Conservation (phyloP, 2,888 invertebrate species). For the Hydraecia micacea region DNA sequence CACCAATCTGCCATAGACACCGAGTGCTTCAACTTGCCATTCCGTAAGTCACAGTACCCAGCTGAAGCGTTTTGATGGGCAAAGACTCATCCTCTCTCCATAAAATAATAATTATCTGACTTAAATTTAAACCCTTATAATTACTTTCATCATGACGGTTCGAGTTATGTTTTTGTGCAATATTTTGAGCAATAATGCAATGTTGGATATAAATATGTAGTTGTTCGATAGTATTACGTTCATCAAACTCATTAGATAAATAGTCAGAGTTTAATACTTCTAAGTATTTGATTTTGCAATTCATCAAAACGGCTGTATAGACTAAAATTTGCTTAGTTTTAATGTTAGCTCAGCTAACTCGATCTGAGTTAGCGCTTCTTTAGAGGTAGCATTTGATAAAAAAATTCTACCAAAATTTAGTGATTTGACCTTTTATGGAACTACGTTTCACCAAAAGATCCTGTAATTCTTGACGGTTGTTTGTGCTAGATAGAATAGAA, state of each 20-base stretch:
- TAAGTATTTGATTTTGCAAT: slow-evolving; percentile 1
- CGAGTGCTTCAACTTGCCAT: too few species aligned
- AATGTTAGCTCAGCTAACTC: slow-evolving; percentile 11
- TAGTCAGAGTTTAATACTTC: not conserved
- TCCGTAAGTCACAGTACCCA: too few species aligned
- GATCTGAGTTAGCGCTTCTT: not conserved
- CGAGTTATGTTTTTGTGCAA: too few species aligned
- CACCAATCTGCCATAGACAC: too few species aligned
- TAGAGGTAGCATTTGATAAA: slow-evolving; percentile 3
- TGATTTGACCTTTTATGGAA: slow-evolving; percentile 11
- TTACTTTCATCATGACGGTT: too few species aligned
- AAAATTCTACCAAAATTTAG: slow-evolving; percentile 6
- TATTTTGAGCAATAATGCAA: slow-evolving; percentile 5
- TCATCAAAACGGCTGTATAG: slow-evolving; percentile 3
- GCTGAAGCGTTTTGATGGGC: too few species aligned
- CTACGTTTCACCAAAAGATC: slow-evolving; percentile 15
- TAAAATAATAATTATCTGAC: too few species aligned
- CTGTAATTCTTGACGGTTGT: not conserved
- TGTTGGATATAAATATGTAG: slow-evolving; percentile 9
- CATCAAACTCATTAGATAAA: slow-evolving; percentile 13
- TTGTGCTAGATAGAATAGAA: too few species aligned
- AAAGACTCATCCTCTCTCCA: too few species aligned
- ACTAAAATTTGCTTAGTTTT: slow-evolving; percentile 3
- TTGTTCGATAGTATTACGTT: slow-evolving; percentile 4
- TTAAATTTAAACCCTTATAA: too few species aligned